Percentiles rank a stretch among this genome's conserved stretches.
phyloP scores from a whole-genome alignment of 2,113 vertebrate genomes.

The Piliocolobus tephrosceles region DNA sequence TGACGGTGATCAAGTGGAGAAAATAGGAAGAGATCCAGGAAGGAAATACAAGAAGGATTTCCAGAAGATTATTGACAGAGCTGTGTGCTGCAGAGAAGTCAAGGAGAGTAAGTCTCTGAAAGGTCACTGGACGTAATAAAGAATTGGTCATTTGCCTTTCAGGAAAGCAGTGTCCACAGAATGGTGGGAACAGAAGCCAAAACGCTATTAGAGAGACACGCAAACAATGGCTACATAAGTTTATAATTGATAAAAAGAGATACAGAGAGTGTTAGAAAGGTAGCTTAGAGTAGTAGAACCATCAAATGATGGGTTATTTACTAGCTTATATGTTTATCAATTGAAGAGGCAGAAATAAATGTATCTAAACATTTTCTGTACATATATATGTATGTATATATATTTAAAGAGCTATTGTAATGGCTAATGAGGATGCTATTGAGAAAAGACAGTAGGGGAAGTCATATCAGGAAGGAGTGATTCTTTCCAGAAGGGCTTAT shows the following conservation, averaged over 20 bases:
- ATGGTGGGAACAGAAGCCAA: background rate
- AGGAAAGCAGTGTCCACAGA: background rate
- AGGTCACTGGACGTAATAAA: background rate
- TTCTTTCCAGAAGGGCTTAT: background rate
- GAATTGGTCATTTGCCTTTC: background rate
- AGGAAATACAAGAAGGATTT: background rate
- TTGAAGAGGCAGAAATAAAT: background rate
- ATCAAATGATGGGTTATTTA: background rate
- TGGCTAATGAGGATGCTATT: background rate
- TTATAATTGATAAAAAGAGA: background rate
- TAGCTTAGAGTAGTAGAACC: background rate
- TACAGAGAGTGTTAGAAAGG: background rate
- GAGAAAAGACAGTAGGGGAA: background rate
- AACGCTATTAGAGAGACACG: background rate
- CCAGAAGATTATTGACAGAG: background rate
- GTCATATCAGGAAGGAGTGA: background rate
- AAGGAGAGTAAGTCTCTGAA: background rate
- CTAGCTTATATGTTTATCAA: background rate
- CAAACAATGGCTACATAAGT: background rate
- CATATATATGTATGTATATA: background rate
- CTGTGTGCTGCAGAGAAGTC: background rate
- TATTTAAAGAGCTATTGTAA: background rate
- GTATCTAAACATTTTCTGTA: background rate
- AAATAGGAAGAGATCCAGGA: background rate
- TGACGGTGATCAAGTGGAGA: background rate